These are phyloP conservation scores for Odontomyia ornata DNA, from an alignment of 2,888 invertebrate species.

Conservation along the genomic window DNA sequence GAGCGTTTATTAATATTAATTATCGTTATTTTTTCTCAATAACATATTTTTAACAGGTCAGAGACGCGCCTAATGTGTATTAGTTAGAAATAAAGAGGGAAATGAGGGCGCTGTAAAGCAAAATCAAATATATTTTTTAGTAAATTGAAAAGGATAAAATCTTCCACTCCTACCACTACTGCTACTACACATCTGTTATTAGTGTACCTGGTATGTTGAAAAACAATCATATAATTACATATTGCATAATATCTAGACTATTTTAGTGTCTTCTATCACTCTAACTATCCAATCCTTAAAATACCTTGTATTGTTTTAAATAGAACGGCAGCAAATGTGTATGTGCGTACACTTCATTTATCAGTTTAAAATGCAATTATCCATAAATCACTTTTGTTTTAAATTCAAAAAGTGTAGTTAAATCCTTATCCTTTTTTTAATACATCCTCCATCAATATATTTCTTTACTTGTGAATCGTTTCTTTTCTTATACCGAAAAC, in stretches of 20 bases:
- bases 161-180: slow-evolving; percentile 50
- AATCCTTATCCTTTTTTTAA: too few relatives aligned
- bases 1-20: slow-evolving; percentile 45
- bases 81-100: background rate
- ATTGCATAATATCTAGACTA: slow-evolving; percentile 21
- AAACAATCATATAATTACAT: slow-evolving; percentile 45
- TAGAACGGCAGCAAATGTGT: background rate
- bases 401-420: too few relatives aligned
- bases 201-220: slow-evolving; percentile 53
- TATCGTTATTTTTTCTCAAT: slow-evolving; percentile 48
- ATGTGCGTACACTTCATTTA: background rate
- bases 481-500: too few relatives aligned
- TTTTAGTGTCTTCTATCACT: slow-evolving; percentile 2
- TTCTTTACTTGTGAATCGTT: too few relatives aligned
- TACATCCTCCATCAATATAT: too few relatives aligned
- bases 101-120: slow-evolving; percentile 23
- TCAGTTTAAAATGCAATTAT: too few relatives aligned
- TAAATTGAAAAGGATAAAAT: slow-evolving; percentile 23
- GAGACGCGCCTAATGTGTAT: slow-evolving; percentile 36
- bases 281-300: background rate
- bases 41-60: slow-evolving; percentile 52
- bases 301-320: background rate
- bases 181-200: slow-evolving; percentile 50
- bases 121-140: background rate
- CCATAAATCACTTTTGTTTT: too few relatives aligned